These are phyloP conservation scores for Neogale vison DNA, from an alignment of 2,113 vertebrate genomes.

Conservation along the genomic window DNA sequence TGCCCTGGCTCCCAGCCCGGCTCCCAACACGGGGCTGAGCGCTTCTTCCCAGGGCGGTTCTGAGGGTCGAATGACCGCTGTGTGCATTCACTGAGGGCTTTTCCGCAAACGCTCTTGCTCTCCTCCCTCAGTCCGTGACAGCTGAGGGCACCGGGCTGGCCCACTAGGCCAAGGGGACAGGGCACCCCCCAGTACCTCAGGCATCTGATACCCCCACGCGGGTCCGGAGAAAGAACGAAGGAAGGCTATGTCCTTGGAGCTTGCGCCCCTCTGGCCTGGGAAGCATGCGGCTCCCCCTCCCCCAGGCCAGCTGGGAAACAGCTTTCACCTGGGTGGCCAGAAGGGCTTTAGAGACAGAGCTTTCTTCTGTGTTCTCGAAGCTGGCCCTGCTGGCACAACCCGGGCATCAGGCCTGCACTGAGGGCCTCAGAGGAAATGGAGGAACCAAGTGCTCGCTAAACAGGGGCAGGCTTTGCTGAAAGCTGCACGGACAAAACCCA, in stretches of 20 bases:
- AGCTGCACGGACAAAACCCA: conserved; percentile 32
- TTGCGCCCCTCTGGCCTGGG: background rate
- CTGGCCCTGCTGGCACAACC: background rate
- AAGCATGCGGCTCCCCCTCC: background rate
- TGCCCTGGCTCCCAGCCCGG: background rate
- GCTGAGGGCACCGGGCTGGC: background rate
- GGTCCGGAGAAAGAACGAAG: background rate
- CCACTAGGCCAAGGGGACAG: background rate
- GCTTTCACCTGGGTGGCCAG: background rate
- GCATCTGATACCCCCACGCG: background rate
- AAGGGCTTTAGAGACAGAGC: background rate
- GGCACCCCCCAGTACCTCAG: background rate
- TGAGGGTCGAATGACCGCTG: background rate
- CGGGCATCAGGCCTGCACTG: background rate
- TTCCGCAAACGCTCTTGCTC: background rate
- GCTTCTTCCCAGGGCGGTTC: background rate
- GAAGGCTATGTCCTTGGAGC: background rate
- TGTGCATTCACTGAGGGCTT: background rate
- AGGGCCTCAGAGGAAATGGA: conserved; percentile 48
- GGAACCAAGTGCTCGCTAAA: conserved; percentile 11
- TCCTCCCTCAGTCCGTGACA: background rate
- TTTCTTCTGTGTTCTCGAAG: conserved; percentile 10
- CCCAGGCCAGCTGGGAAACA: background rate
- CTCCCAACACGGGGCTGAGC: background rate
- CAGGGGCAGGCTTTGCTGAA: conserved; percentile 32